phyloP scores from a whole-genome alignment of 2,113 vertebrate genomes.

The Rhinoderma darwinii region DNA sequence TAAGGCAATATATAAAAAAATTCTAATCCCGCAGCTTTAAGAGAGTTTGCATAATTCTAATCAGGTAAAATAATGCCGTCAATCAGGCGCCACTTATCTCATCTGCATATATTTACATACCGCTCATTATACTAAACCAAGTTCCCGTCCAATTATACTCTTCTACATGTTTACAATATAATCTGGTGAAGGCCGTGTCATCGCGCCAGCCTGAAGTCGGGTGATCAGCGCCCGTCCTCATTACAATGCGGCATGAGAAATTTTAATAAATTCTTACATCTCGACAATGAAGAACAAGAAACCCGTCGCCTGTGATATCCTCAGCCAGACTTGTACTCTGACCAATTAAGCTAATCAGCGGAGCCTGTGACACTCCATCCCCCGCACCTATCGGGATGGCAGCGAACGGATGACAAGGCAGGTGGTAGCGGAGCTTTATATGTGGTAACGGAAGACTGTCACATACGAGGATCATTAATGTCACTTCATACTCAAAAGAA shows the following conservation, averaged over 20 bases:
- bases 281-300: constrained; percentile 6
- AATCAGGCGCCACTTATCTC: neutral
- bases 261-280: constrained; percentile 15
- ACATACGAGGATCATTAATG: constrained; percentile 42
- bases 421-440: neutral
- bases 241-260: neutral
- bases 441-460: constrained; percentile 13
- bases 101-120: neutral
- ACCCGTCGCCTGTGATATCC: neutral
- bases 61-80: constrained; percentile 43
- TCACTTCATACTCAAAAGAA: neutral
- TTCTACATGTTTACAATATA: neutral
- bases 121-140: neutral
- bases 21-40: no score
- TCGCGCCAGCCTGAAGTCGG: neutral
- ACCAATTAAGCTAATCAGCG: constrained; percentile 45
- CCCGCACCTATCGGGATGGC: neutral
- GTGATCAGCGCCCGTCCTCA: neutral
- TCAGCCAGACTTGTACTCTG: neutral
- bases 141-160: neutral
- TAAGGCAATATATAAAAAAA: no score
- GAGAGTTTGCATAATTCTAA: constrained; percentile 11
- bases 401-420: neutral
- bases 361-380: neutral
- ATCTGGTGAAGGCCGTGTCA: neutral